Evolutionary conservation across 2,797 vertebrate species (phyloP).

Genomic region (Microctenopoma lineatum): DNA sequence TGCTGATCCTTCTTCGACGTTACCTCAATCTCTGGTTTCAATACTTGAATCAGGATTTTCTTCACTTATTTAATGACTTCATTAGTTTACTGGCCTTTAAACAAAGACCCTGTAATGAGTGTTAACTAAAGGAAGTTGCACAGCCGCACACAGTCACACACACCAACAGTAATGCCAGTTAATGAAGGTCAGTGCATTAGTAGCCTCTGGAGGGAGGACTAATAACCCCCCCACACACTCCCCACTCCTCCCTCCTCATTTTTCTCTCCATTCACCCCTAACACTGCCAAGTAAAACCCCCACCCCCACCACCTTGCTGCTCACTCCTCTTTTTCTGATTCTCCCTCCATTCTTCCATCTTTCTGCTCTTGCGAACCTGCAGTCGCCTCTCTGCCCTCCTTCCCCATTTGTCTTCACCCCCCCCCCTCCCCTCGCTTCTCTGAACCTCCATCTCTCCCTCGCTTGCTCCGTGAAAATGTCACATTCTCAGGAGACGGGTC

Average conservation of each 20-base stretch:
- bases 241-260: constrained; percentile 56
- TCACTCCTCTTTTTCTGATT: constrained; percentile 26
- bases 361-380: constrained; percentile 57
- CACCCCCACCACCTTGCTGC: not conserved
- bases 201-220: constrained; percentile 78
- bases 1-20: constrained; percentile 33
- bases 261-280: constrained; percentile 66
- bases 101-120: constrained; percentile 86
- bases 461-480: constrained; percentile 79
- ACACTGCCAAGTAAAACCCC: constrained; percentile 53
- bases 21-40: constrained; percentile 58
- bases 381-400: constrained; percentile 43
- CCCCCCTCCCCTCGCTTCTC: constrained; percentile 28
- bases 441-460: constrained; percentile 70
- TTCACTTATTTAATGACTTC: constrained; percentile 94
- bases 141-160: constrained; percentile 60
- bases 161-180: constrained; percentile 75
- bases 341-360: constrained; percentile 49
- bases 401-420: constrained; percentile 54
- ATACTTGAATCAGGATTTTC: constrained; percentile 70
- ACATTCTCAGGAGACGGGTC: constrained; percentile 78
- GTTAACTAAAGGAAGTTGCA: constrained; percentile 76
- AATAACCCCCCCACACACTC: constrained; percentile 64
- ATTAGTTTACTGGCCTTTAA: constrained; percentile 94
- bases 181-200: constrained; percentile 84